Percentiles rank a stretch among this genome's conserved stretches.
phyloP scores from a whole-genome alignment of 2,888 invertebrate genomes.

The Agonum fuliginosum region DNA sequence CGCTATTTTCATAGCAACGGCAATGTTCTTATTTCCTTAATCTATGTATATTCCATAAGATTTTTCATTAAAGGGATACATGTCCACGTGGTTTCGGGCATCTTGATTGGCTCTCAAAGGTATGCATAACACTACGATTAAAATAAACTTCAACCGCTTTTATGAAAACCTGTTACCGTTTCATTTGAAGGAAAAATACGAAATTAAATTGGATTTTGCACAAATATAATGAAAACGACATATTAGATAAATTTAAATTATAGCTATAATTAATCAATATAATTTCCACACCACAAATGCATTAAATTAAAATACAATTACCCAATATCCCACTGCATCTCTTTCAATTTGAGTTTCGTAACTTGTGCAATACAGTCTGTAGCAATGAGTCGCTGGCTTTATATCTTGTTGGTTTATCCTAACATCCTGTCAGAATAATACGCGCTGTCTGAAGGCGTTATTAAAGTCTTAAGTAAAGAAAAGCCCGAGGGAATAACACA shows the following conservation, averaged over 20 bases:
- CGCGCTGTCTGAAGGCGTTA: constrained; percentile 22
- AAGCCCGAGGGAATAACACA: constrained; percentile 22
- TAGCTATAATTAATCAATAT: neutral
- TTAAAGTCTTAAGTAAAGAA: constrained; percentile 44
- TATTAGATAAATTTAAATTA: neutral
- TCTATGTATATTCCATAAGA: no score
- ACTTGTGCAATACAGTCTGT: neutral
- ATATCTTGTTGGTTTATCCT: constrained; percentile 28
- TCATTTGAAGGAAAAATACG: no score
- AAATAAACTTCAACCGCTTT: no score
- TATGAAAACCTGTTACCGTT: no score
- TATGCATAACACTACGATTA: no score
- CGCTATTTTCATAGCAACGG: no score
- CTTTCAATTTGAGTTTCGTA: constrained; percentile 13
- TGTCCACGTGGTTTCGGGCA: no score
- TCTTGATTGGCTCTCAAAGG: no score
- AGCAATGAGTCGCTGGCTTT: neutral
- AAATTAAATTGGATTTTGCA: no score
- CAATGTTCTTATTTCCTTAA: no score
- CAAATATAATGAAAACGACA: neutral
- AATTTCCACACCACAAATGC: neutral
- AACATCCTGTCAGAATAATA: constrained; percentile 35
- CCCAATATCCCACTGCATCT: neutral
- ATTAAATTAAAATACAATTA: neutral
- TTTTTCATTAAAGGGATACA: no score